Evolutionary conservation across 2,888 invertebrate species (phyloP).

Genomic region (Suillia variegata): DNA sequence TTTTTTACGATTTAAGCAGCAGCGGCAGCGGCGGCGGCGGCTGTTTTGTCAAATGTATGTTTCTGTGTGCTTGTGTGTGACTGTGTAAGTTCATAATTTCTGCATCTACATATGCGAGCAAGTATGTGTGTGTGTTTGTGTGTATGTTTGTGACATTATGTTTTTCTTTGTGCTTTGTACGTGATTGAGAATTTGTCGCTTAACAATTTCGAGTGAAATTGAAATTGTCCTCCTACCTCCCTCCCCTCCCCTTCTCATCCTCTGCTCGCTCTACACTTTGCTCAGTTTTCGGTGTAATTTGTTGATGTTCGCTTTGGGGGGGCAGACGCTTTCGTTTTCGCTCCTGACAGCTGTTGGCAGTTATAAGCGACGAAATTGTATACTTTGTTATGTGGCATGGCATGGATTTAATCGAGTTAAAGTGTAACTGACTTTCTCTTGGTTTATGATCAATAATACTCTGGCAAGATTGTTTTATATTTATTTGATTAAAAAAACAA

Average conservation of each 20-base stretch:
- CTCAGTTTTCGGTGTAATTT: not conserved
- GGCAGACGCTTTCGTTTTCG: not conserved
- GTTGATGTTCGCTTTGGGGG: not conserved
- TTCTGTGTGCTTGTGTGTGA: not conserved
- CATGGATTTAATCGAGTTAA: not conserved
- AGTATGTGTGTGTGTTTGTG: not conserved
- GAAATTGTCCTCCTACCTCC: not conserved
- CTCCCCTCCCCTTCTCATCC: not conserved
- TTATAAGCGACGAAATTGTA: not conserved
- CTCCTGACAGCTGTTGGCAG: not conserved
- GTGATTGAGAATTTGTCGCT: not conserved
- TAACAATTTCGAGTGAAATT: not conserved
- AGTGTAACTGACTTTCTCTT: no score
- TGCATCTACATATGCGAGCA: not conserved
- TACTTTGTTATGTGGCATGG: not conserved
- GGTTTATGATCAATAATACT: no score
- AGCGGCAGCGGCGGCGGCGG: not conserved
- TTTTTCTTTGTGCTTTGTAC: not conserved
- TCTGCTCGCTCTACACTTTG: not conserved
- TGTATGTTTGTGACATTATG: not conserved
- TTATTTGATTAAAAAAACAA: no score
- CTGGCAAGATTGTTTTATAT: no score
- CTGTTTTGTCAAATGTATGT: no score
- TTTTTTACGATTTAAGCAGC: conserved; percentile 4
- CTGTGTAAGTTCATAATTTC: not conserved